These are phyloP conservation scores for Caranx melampygus DNA, from an alignment of 2,113 vertebrate species.

Conservation along the genomic window DNA sequence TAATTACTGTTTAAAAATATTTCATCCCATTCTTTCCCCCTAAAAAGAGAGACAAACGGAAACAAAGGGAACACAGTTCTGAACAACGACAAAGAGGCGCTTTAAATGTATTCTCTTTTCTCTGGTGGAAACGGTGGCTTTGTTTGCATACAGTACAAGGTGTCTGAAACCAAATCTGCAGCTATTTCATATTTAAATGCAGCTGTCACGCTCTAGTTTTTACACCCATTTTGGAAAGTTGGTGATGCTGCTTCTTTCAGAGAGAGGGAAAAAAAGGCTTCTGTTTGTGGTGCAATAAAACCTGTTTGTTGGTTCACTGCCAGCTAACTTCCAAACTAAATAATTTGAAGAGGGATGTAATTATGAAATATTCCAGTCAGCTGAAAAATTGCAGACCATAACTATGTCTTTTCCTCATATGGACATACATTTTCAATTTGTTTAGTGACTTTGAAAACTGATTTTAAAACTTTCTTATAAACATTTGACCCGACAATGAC, in stretches of 20 bases:
- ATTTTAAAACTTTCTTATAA: not conserved
- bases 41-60: constrained; percentile 80
- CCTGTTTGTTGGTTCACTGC: constrained; percentile 48
- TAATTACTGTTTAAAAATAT: constrained; percentile 99
- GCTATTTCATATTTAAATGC: constrained; percentile 86
- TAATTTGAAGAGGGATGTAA: constrained; percentile 14
- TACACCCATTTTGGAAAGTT: constrained; percentile 73
- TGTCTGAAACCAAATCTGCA: constrained; percentile 82
- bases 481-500: not conserved
- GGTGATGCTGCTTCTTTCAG: constrained; percentile 65
- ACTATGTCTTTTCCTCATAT: not conserved
- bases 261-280: constrained; percentile 28
- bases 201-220: constrained; percentile 84
- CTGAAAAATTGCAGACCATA: constrained; percentile 9
- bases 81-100: constrained; percentile 83
- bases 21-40: constrained; percentile 96
- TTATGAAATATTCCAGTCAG: not conserved
- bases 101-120: constrained; percentile 81
- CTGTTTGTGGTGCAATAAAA: constrained; percentile 55
- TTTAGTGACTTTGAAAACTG: not conserved
- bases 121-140: constrained; percentile 78
- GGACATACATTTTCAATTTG: not conserved
- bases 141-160: constrained; percentile 82
- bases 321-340: constrained; percentile 44
- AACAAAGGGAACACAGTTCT: constrained; percentile 83